phyloP scores from a whole-genome alignment of 2,888 invertebrate genomes.

The Yponomeuta sedellus region DNA sequence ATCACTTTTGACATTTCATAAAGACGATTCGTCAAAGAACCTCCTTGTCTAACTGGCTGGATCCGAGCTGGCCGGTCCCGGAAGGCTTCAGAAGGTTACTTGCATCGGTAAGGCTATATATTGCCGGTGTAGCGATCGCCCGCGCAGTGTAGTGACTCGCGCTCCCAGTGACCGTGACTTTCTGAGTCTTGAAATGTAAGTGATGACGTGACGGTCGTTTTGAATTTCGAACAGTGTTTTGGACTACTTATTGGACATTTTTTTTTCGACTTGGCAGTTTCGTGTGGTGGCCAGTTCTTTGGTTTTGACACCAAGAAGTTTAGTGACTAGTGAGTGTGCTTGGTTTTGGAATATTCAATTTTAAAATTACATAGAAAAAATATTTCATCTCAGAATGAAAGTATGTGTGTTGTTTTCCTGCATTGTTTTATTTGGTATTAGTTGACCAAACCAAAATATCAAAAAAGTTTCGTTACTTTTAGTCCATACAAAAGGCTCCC shows the following conservation, averaged over 20 bases:
- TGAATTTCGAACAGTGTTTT: slow-evolving; percentile 2
- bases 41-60: not conserved
- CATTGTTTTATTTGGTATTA: too few relatives aligned
- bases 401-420: too few relatives aligned
- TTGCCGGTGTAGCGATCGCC: slow-evolving; percentile 38
- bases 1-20: not conserved
- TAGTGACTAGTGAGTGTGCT: not conserved
- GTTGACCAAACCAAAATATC: too few relatives aligned
- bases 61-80: slow-evolving; percentile 38
- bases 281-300: not conserved
- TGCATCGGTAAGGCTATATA: slow-evolving; percentile 50
- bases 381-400: too few relatives aligned
- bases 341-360: not conserved
- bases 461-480: too few relatives aligned
- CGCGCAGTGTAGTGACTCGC: slow-evolving; percentile 48
- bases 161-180: slow-evolving; percentile 45
- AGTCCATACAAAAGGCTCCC: too few relatives aligned
- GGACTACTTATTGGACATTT: too few relatives aligned
- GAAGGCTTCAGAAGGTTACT: slow-evolving; percentile 63
- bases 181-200: slow-evolving; percentile 36
- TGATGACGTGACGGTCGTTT: slow-evolving; percentile 23
- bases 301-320: not conserved
- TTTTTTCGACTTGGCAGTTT: not conserved
- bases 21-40: not conserved
- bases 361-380: not conserved